Evolutionary conservation across 2,797 vertebrate genomes (phyloP).

Genomic region (Pangasius macronema): DNA sequence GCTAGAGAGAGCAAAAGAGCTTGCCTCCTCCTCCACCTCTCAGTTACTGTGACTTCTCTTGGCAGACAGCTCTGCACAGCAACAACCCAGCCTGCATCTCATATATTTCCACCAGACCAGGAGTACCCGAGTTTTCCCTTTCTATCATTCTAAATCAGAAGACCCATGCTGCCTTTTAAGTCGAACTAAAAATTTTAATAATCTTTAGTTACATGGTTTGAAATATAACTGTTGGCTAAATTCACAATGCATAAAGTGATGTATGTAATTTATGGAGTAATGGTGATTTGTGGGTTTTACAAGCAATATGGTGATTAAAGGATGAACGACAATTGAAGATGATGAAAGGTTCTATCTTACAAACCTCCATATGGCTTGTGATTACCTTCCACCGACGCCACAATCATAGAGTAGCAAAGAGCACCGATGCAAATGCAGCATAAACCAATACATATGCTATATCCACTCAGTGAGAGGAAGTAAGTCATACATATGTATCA

Average conservation of each 20-base stretch:
- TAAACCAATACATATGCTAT: constrained; percentile 24
- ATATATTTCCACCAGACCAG: constrained; percentile 31
- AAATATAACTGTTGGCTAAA: not conserved
- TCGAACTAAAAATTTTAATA: not conserved
- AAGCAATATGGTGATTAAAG: not conserved
- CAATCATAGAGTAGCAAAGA: constrained; percentile 1
- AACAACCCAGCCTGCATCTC: constrained; percentile 47
- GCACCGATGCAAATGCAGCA: constrained; percentile 14
- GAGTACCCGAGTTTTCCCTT: constrained; percentile 6
- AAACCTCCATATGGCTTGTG: not conserved
- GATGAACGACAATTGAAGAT: too few relatives aligned
- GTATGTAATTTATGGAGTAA: not conserved
- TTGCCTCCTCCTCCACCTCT: constrained; percentile 22
- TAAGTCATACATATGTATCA: constrained; percentile 51
- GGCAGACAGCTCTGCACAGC: constrained; percentile 56
- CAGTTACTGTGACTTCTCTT: constrained; percentile 44
- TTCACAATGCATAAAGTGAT: not conserved
- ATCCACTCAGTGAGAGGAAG: constrained; percentile 17
- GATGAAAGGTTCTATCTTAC: not conserved
- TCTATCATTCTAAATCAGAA: not conserved
- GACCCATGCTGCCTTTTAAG: not conserved
- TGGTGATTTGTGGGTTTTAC: not conserved
- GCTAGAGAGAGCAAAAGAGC: constrained; percentile 34
- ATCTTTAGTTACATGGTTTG: not conserved
- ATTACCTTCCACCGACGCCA: not conserved